Base-by-base conservation (phyloP, 2,113 vertebrate species). In the Pyxicephalus adspersus region DNA sequence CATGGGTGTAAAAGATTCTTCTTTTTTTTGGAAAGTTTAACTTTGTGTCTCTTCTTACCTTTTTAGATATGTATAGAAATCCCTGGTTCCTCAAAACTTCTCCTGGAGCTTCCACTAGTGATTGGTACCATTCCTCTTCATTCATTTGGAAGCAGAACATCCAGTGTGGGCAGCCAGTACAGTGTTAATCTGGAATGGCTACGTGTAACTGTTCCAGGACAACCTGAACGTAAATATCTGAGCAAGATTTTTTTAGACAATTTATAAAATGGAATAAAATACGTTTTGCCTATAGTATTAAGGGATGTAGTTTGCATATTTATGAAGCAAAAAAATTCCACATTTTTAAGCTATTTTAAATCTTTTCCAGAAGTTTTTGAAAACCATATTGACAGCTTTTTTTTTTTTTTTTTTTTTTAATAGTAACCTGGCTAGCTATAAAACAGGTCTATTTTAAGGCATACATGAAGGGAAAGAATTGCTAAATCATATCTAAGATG, bases 81-180 rank as follows among this genome's bases (percentile, higher is more conserved):
- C 83, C 96, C 97, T 0, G 96, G 98, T 28, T 93, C 95, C 0
- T 98, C 98, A 64, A 99, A 98, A 86, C 88, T 99, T 83, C 94
- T 93, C 57, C 87, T 99, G n/a, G 97, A 99, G 72, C 89, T 99
- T 77, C 97, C 98, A 0, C 91, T 99, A 8, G 97, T 99, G 82
- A 98, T 99, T 0, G 98, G 97, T 51, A 99, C 98, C 0, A 94
- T 99, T 75, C 97, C 97, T 0, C 91, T 98, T 63, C 96, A 97
- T 57, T 95, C 96, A 0, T 96, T 98, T 0, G 94, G 97, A 76
- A 96, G 96, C 85, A 92, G 96, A 2, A 97, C 96, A 0, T 97
- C 95, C 84, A 97, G 96, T 0, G 87, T 98, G 79, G 96, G 96
- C 90, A 98, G 96, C 91, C 96, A 95, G 58, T 92, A 94, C 91